These are phyloP conservation scores for Tetanocera ferruginea DNA, from an alignment of 2,888 invertebrate species.

Conservation along the genomic window DNA sequence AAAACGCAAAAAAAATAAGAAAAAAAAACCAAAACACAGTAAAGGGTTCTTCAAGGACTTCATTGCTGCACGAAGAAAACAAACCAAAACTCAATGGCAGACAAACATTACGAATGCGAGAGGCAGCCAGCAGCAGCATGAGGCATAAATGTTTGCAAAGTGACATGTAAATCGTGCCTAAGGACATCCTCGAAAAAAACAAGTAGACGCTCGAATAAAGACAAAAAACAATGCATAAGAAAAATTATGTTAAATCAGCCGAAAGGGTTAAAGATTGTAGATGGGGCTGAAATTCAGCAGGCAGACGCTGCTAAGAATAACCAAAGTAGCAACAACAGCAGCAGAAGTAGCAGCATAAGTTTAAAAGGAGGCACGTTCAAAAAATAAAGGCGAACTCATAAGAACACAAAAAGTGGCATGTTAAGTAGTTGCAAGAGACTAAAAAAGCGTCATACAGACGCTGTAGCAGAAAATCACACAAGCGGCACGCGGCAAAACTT, in stretches of 20 bases:
- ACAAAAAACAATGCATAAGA: not conserved
- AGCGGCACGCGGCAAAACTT: too few species aligned
- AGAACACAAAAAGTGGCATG: too few species aligned
- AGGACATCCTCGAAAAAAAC: conserved; percentile 48
- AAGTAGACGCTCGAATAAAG: not conserved
- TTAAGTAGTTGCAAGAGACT: not conserved
- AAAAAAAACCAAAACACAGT: not conserved
- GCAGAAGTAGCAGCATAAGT: too few species aligned
- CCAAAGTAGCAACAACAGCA: too few species aligned
- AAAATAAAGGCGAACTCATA: too few species aligned
- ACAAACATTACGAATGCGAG: not conserved
- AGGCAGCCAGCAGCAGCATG: not conserved
- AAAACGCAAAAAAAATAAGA: not conserved
- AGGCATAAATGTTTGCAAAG: conserved; percentile 49
- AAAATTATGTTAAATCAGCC: conserved; percentile 17
- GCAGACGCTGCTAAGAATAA: not conserved
- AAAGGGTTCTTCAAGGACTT: not conserved
- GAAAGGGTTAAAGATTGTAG: conserved; percentile 18
- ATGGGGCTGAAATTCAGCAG: not conserved
- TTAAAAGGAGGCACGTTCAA: too few species aligned
- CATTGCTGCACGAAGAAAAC: not conserved
- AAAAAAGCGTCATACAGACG: not conserved
- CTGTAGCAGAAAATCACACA: too few species aligned
- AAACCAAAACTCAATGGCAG: not conserved
- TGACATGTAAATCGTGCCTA: conserved; percentile 63